Percentiles rank a stretch among this genome's conserved stretches.
Conservation (phyloP, 2,888 invertebrate species). For the Scelioninae gen. 2 region DNA sequence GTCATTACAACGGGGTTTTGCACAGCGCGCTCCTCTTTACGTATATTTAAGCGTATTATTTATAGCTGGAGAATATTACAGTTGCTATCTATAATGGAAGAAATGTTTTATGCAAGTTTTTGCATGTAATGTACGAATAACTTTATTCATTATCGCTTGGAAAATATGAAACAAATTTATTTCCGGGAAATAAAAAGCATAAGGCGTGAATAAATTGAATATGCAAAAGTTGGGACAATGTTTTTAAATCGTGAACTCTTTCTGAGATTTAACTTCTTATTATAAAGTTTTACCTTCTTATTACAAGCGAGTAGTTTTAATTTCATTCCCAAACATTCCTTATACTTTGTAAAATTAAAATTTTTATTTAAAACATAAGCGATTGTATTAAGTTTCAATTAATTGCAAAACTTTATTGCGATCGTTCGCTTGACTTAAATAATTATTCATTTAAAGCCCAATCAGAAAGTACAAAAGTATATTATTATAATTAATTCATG, state of each 20-base stretch:
- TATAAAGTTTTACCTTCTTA: slow-evolving; percentile 40
- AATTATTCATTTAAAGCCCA: too few relatives aligned
- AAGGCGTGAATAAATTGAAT: slow-evolving; percentile 36
- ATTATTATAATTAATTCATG: too few relatives aligned
- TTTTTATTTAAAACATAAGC: neutral
- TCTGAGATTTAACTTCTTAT: slow-evolving; percentile 39
- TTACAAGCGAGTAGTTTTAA: slow-evolving; percentile 31
- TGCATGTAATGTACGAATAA: neutral
- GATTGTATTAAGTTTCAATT: too few relatives aligned
- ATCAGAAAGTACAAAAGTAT: too few relatives aligned
- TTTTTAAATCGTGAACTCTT: slow-evolving; percentile 36
- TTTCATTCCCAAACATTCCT: slow-evolving; percentile 21
- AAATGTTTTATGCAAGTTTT: neutral
- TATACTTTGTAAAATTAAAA: slow-evolving; percentile 16
- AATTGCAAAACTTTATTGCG: too few relatives aligned
- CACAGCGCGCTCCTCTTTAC: neutral
- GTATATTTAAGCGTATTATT: neutral
- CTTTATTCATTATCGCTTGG: neutral
- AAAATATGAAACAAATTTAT: slow-evolving; percentile 19
- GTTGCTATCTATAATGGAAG: neutral
- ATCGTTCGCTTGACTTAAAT: too few relatives aligned
- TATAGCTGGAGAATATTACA: neutral
- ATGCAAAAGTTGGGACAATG: slow-evolving; percentile 46
- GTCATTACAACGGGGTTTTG: slow-evolving; percentile 10
- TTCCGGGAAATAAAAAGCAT: slow-evolving; percentile 38